A percentile compares a stretch with the other conserved stretches of the same genome.
Evolutionary conservation across 2,113 vertebrate species (phyloP).

Genomic region (Poicephalus gulielmi): DNA sequence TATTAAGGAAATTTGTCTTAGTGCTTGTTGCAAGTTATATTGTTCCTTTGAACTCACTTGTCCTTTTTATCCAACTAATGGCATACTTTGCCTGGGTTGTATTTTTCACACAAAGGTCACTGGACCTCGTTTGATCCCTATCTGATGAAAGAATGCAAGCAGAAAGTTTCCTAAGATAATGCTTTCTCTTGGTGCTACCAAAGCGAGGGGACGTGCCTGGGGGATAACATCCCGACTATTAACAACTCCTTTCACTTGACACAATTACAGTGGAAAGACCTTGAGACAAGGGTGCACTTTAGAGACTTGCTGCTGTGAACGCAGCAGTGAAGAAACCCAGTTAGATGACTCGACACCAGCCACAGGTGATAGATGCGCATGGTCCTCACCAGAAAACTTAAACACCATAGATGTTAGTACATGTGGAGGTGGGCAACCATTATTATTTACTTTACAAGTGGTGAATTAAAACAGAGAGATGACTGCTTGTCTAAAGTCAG

Average conservation of each 20-base stretch:
- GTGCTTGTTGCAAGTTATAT: neutral
- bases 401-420: neutral
- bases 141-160: neutral
- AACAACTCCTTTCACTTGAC: neutral
- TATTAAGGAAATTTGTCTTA: neutral
- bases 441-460: neutral
- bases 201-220: neutral
- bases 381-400: neutral
- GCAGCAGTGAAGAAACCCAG: neutral
- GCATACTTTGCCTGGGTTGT: neutral
- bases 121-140: rapidly evolving
- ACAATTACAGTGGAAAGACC: neutral
- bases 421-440: neutral
- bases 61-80: neutral
- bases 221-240: neutral
- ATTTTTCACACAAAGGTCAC: neutral
- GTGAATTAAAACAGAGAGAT: neutral
- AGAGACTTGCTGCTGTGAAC: neutral
- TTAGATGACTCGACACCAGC: neutral
- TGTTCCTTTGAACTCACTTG: neutral
- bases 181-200: neutral
- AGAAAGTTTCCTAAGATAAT: neutral
- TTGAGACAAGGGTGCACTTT: neutral
- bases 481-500: neutral
- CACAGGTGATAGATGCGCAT: rapidly evolving